Conservation (phyloP, 2,113 vertebrate species). For the Odobenus rosmarus region DNA sequence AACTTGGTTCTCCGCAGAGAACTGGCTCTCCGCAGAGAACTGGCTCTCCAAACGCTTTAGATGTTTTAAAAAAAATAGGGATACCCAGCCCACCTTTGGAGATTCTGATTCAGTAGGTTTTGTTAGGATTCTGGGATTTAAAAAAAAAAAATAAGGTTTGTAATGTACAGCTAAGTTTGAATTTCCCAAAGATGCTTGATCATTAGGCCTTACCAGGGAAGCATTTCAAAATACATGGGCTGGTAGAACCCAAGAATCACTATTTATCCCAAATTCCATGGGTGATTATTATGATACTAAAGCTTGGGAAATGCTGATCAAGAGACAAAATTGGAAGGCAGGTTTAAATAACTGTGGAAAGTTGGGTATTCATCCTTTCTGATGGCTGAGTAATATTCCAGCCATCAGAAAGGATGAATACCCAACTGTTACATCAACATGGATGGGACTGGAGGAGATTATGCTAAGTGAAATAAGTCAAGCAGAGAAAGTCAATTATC, state of each 20-base stretch:
- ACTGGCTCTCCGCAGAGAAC: background rate
- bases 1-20: slow-evolving; percentile 13
- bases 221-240: background rate
- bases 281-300: background rate
- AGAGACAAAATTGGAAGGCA: background rate
- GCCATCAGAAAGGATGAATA: too few relatives aligned
- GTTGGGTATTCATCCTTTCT: background rate
- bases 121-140: background rate
- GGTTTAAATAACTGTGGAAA: background rate
- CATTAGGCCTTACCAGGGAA: background rate
- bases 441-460: too few relatives aligned
- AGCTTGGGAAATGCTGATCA: background rate
- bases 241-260: background rate
- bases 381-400: too few relatives aligned
- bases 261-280: background rate
- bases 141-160: background rate
- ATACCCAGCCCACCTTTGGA: background rate
- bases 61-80: background rate
- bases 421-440: too few relatives aligned
- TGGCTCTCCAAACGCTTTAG: background rate
- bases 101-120: background rate
- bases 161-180: background rate
- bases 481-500: too few relatives aligned
- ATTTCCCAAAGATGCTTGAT: background rate
- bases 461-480: too few relatives aligned